A percentile compares a stretch with the other conserved stretches of the same genome.
phyloP scores from a whole-genome alignment of 2,113 vertebrate genomes.

The Bubo blakistoni region DNA sequence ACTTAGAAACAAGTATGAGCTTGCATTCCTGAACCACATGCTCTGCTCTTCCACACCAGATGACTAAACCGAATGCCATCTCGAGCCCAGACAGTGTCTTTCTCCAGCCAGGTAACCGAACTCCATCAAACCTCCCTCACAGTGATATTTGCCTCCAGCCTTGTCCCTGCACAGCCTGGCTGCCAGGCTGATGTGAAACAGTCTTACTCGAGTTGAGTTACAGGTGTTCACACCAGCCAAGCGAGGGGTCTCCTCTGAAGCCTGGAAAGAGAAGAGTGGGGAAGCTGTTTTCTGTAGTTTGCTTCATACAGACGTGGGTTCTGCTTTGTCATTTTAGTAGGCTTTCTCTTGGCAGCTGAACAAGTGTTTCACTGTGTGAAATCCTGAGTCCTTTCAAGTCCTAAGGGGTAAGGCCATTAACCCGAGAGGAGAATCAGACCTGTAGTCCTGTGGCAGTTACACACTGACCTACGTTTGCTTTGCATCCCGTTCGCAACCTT shows the following conservation, averaged over 20 bases:
- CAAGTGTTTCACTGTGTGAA: neutral
- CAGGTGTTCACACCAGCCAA: neutral
- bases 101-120: neutral
- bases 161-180: neutral
- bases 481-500: neutral
- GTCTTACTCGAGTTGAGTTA: neutral
- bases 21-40: neutral
- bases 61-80: neutral
- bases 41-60: neutral
- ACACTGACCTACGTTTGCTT: fast-evolving
- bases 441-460: neutral
- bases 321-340: neutral
- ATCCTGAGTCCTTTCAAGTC: neutral
- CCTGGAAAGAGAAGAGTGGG: neutral
- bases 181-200: neutral
- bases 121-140: neutral
- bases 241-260: neutral
- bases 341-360: neutral
- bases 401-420: neutral
- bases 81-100: neutral
- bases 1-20: neutral
- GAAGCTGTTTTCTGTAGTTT: neutral
- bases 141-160: neutral
- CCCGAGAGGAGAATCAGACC: neutral
- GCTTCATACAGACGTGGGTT: neutral